These are phyloP conservation scores for Drosophila diplacantha DNA, from an alignment of 2,888 invertebrate species.

Conservation along the genomic window DNA sequence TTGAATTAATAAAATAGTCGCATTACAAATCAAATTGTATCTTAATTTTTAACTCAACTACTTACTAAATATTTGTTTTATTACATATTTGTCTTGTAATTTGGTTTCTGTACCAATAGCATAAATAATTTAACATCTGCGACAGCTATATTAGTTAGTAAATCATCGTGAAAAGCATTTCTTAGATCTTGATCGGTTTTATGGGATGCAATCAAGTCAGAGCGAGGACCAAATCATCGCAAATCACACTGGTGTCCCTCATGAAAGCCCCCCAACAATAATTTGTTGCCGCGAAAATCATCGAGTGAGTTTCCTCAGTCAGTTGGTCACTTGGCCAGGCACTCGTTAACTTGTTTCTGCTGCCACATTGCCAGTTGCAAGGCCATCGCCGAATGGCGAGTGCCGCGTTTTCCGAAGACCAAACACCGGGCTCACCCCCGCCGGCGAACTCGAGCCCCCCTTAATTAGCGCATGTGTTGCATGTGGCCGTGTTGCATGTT, in stretches of 20 bases:
- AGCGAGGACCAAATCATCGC: constrained; percentile 21
- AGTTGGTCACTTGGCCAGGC: constrained; percentile 41
- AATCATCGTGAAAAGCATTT: constrained; percentile 1
- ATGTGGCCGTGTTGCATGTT: constrained; percentile 47
- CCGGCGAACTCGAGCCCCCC: constrained; percentile 33
- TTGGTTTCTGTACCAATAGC: neutral
- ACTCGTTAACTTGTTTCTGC: constrained; percentile 40
- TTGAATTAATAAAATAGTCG: neutral
- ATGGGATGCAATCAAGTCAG: constrained; percentile 15
- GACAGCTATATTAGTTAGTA: neutral
- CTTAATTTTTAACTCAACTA: neutral
- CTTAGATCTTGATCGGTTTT: constrained; percentile 6
- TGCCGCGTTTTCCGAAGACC: constrained; percentile 12
- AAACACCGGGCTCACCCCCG: constrained; percentile 21
- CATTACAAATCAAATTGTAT: neutral
- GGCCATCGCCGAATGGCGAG: constrained; percentile 29
- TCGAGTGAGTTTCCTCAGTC: constrained; percentile 34
- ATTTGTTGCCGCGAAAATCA: constrained; percentile 12
- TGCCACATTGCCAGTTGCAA: constrained; percentile 22
- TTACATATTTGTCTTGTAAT: too few species aligned
- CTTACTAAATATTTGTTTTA: too few species aligned
- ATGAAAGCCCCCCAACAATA: constrained; percentile 16
- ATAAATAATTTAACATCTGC: neutral
- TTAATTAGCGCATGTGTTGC: constrained; percentile 59
- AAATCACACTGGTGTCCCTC: constrained; percentile 16